Percentiles rank a stretch among this genome's conserved stretches.
Conservation (phyloP, 1,140 invertebrate species). For the Aphaenogaster ashmeadi region DNA sequence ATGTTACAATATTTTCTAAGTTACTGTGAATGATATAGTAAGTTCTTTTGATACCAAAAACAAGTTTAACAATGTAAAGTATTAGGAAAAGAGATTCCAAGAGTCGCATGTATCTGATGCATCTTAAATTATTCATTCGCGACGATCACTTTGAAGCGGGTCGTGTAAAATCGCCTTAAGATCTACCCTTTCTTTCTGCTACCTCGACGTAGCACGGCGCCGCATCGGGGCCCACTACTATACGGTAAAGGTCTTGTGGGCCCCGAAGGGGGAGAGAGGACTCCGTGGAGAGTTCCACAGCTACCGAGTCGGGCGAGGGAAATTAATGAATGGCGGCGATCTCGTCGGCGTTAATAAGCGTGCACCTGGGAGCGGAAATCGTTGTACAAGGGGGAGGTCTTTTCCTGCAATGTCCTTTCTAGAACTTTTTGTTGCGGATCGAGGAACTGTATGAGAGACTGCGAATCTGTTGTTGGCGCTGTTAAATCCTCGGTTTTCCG, state of each 20-base stretch:
- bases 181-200: slow-evolving; percentile 66
- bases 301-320: slow-evolving; percentile 72
- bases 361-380: slow-evolving; percentile 53
- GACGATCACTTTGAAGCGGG: background rate
- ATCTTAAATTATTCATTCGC: background rate
- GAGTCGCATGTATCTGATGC: background rate
- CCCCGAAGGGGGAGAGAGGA: slow-evolving; percentile 41
- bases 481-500: background rate
- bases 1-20: too few relatives aligned
- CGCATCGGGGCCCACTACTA: slow-evolving; percentile 60
- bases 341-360: slow-evolving; percentile 74
- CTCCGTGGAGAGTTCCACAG: slow-evolving; percentile 60
- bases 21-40: too few relatives aligned
- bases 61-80: background rate
- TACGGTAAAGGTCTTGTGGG: slow-evolving; percentile 46
- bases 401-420: slow-evolving; percentile 34
- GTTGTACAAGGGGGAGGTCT: background rate
- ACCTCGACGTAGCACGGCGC: slow-evolving; percentile 73
- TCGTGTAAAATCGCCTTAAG: slow-evolving; percentile 49
- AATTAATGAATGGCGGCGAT: slow-evolving; percentile 82
- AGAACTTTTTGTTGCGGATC: background rate
- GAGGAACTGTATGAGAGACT: background rate
- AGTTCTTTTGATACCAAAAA: background rate
- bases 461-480: too few relatives aligned
- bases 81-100: background rate